A percentile compares a stretch with the other conserved stretches of the same genome.
Conservation (phyloP, 2,113 vertebrate genomes). For the Oncorhynchus masou region DNA sequence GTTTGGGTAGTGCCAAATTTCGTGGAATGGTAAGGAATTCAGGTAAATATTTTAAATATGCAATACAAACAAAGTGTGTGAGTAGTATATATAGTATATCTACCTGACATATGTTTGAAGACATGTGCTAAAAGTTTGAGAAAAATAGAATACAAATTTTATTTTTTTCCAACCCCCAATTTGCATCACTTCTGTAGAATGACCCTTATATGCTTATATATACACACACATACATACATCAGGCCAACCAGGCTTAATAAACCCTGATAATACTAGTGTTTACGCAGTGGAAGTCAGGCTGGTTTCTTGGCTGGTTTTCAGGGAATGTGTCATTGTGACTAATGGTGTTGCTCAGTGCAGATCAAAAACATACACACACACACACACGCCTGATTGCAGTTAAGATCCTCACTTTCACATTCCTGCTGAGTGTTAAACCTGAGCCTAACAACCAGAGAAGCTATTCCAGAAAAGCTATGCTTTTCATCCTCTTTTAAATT, state of each 20-base stretch:
- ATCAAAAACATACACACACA: conserved; percentile 43
- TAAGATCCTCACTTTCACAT: conserved; percentile 29
- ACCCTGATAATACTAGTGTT: conserved; percentile 36
- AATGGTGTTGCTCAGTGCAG: conserved; percentile 20
- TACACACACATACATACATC: conserved; percentile 34
- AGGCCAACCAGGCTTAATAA: conserved; percentile 40
- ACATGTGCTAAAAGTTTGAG: too few relatives aligned
- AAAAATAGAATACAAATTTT: too few relatives aligned
- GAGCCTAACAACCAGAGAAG: conserved; percentile 12
- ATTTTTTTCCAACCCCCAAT: too few relatives aligned
- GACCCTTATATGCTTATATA: conserved; percentile 33
- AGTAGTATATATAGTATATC: too few relatives aligned
- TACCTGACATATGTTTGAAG: too few relatives aligned
- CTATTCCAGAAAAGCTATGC: neutral
- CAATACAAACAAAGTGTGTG: too few relatives aligned
- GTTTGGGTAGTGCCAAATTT: too few relatives aligned
- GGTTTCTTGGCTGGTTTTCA: conserved; percentile 42
- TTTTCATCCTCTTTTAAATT: conserved; percentile 4
- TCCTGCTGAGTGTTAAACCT: conserved; percentile 30
- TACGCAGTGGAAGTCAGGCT: conserved; percentile 38
- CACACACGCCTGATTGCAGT: conserved; percentile 11
- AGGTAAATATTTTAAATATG: too few relatives aligned
- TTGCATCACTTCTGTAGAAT: neutral
- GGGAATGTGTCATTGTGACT: conserved; percentile 30
- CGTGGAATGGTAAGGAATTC: too few relatives aligned